phyloP scores from a whole-genome alignment of 2,113 vertebrate species.

The Equus quagga region DNA sequence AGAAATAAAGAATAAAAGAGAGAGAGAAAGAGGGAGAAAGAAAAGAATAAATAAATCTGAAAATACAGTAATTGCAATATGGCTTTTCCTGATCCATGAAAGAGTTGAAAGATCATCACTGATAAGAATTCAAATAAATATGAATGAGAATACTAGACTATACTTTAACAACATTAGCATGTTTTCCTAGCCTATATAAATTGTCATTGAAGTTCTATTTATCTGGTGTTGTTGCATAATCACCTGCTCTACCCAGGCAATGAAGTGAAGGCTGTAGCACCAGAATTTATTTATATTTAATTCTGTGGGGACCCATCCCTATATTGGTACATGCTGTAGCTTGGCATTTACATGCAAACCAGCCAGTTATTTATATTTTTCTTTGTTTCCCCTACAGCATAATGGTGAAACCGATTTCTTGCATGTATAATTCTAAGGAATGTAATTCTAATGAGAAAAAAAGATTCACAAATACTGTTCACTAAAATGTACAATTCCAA shows the following conservation, averaged over 20 bases:
- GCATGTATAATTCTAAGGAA: conserved; percentile 34
- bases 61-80: not conserved
- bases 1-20: not conserved
- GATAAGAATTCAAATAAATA: conserved; percentile 31
- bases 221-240: conserved; percentile 51
- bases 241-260: not conserved
- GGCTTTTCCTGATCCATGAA: not conserved
- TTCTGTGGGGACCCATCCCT: not conserved
- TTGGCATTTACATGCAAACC: conserved; percentile 55
- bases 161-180: conserved; percentile 2
- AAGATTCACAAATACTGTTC: not conserved
- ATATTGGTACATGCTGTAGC: not conserved
- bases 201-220: conserved; percentile 26
- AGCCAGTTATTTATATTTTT: conserved; percentile 54
- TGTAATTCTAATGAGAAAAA: conserved; percentile 11
- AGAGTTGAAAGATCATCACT: conserved; percentile 10
- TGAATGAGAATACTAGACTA: conserved; percentile 24
- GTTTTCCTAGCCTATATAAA: not conserved
- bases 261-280: not conserved
- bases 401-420: conserved; percentile 48
- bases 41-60: not conserved
- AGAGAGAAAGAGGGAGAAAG: not conserved
- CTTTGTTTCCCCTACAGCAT: conserved; percentile 9
- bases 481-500: conserved; percentile 1
- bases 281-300: conserved; percentile 56